phyloP scores from a whole-genome alignment of 2,888 invertebrate genomes.

The Pyrrhosoma nymphula region DNA sequence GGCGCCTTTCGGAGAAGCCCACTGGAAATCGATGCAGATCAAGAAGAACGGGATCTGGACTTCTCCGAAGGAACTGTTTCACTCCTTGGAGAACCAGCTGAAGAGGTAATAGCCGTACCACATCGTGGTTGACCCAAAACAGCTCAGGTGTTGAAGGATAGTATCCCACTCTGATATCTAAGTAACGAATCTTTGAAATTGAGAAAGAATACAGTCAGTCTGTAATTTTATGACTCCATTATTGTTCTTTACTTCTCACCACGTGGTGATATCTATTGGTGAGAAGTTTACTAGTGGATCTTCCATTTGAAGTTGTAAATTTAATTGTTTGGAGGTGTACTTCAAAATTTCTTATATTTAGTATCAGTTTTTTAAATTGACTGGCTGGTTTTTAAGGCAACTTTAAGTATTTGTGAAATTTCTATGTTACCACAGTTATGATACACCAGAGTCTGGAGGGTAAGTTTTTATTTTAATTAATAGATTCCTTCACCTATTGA shows the following conservation, averaged over 20 bases:
- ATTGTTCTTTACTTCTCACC: not conserved
- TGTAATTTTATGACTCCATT: not conserved
- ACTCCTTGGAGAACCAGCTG: conserved; percentile 85
- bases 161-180: conserved; percentile 90
- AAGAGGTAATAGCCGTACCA: conserved; percentile 85
- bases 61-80: conserved; percentile 83
- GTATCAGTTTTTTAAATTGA: too few species aligned
- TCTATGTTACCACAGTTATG: too few species aligned
- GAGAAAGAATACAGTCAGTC: not conserved
- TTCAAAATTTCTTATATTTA: too few species aligned
- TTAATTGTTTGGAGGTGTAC: too few species aligned
- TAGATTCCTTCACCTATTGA: too few species aligned
- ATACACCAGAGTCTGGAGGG: too few species aligned
- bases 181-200: conserved; percentile 82
- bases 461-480: too few species aligned
- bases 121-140: conserved; percentile 87
- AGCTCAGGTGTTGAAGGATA: conserved; percentile 79
- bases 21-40: conserved; percentile 91
- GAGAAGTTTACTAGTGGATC: too few species aligned
- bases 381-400: too few species aligned
- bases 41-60: conserved; percentile 86
- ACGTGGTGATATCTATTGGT: too few species aligned
- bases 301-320: too few species aligned
- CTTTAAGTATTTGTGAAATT: too few species aligned
- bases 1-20: conserved; percentile 79